Percentiles rank a stretch among this genome's conserved stretches.
phyloP scores from a whole-genome alignment of 2,797 vertebrate genomes.

The Acanthiza pusilla region DNA sequence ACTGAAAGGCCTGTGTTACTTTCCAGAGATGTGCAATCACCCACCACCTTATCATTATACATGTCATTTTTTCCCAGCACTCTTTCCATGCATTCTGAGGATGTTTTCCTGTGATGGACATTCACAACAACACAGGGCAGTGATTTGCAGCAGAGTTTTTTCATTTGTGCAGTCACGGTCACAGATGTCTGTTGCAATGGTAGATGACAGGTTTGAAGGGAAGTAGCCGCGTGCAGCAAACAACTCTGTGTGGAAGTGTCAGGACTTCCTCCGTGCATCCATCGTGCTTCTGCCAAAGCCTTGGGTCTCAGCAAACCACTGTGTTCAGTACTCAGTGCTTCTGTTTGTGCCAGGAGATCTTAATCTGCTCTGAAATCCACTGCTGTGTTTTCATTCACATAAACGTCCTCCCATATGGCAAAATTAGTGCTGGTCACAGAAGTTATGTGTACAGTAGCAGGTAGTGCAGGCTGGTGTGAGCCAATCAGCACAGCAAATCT shows the following conservation, averaged over 20 bases:
- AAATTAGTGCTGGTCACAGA: not conserved
- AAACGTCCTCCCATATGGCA: not conserved
- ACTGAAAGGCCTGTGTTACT: not conserved
- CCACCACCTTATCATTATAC: not conserved
- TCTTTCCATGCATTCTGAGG: not conserved
- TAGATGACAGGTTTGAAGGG: not conserved
- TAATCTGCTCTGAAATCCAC: not conserved
- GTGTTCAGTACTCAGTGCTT: rapidly evolving
- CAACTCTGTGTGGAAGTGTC: not conserved
- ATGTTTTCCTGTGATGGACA: not conserved
- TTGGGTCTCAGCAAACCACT: not conserved
- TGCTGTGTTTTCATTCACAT: not conserved
- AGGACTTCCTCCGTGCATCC: not conserved
- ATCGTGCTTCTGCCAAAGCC: not conserved
- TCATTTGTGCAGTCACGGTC: not conserved
- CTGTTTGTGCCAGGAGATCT: not conserved
- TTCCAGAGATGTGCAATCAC: rapidly evolving
- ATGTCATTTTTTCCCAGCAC: rapidly evolving
- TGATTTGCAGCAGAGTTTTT: not conserved
- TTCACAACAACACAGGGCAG: not conserved
- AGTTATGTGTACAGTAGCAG: not conserved
- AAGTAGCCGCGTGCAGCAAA: rapidly evolving
- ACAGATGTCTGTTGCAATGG: not conserved
- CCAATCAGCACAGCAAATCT: not conserved
- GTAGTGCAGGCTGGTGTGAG: not conserved